Evolutionary conservation across 2,888 invertebrate species (phyloP).

Genomic region (Drosophila tripunctata): DNA sequence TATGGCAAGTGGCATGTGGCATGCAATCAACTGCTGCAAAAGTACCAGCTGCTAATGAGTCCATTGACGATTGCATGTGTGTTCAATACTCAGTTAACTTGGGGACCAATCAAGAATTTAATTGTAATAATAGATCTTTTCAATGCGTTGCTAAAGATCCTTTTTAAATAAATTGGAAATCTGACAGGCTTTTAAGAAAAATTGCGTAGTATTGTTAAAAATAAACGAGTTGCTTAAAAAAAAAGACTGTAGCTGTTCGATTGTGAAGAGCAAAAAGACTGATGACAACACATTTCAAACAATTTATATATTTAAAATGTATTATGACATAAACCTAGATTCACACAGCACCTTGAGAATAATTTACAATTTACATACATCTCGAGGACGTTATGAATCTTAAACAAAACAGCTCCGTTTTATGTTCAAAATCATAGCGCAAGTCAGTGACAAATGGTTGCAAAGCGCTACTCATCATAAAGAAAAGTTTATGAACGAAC

Average conservation of each 20-base stretch:
- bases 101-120: not conserved
- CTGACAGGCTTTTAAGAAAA: too few relatives aligned
- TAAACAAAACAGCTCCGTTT: not conserved
- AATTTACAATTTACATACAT: not conserved
- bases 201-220: too few relatives aligned
- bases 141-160: not conserved
- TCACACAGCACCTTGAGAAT: not conserved
- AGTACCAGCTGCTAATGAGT: slow-evolving; percentile 20
- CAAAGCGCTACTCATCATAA: not conserved
- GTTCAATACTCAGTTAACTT: not conserved
- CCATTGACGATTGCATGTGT: not conserved
- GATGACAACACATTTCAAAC: not conserved
- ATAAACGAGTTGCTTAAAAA: too few relatives aligned
- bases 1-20: too few relatives aligned
- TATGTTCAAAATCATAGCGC: not conserved
- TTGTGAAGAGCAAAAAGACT: too few relatives aligned
- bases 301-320: not conserved
- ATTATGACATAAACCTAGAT: not conserved
- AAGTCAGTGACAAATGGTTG: not conserved
- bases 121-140: not conserved
- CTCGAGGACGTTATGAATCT: not conserved
- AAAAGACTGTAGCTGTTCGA: too few relatives aligned
- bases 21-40: slow-evolving; percentile 9
- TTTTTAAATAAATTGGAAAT: not conserved
- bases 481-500: slow-evolving; percentile 12